Evolutionary conservation across 2,113 vertebrate species (phyloP).

Genomic region (Marmota monax): DNA sequence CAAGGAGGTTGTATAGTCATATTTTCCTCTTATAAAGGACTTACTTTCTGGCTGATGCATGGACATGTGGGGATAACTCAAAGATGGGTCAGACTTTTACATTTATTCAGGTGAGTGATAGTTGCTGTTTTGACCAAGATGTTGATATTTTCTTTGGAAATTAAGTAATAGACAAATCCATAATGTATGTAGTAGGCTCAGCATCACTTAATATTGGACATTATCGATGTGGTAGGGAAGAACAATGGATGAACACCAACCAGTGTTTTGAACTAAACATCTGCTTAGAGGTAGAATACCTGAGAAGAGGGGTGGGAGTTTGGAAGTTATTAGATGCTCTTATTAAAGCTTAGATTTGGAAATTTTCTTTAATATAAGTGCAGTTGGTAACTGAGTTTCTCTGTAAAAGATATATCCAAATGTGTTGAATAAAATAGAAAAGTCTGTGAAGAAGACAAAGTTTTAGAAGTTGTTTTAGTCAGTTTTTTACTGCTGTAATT

Average conservation of each 20-base stretch:
- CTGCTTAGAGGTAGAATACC: not conserved
- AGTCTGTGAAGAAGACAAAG: not conserved
- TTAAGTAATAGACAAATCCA: not conserved
- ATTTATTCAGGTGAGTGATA: not conserved
- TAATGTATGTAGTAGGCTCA: no score
- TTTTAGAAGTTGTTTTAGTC: not conserved
- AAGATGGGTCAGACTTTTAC: not conserved
- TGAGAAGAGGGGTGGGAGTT: not conserved
- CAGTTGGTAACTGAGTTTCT: not conserved
- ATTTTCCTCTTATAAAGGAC: not conserved
- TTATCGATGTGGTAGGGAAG: no score
- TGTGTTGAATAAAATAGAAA: not conserved
- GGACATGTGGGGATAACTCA: no score
- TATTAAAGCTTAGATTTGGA: not conserved
- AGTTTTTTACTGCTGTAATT: no score
- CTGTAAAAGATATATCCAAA: no score
- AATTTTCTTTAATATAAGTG: not conserved
- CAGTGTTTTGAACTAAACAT: not conserved
- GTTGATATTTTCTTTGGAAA: not conserved
- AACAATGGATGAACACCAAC: not conserved
- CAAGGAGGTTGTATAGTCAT: no score
- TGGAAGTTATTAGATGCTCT: not conserved
- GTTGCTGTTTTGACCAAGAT: not conserved
- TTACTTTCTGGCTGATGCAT: not conserved
- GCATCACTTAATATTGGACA: not conserved